A percentile compares a stretch with the other conserved stretches of the same genome.
phyloP scores from a whole-genome alignment of 2,888 invertebrate genomes.

The Opisthograptis luteolata region DNA sequence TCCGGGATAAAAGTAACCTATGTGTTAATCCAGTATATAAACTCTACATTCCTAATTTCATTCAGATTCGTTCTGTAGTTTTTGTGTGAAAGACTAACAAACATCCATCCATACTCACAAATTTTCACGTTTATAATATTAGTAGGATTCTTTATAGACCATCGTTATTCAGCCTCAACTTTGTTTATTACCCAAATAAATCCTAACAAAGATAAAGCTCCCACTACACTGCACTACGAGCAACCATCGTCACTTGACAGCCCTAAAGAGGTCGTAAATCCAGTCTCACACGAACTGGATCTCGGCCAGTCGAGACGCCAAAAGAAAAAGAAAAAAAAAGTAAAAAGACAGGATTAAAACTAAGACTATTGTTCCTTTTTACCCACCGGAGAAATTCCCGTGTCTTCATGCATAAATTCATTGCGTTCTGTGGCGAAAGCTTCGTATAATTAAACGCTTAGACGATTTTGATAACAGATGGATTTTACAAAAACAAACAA shows the following conservation, averaged over 20 bases:
- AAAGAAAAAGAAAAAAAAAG: slow-evolving; percentile 55
- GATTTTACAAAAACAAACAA: slow-evolving; percentile 17
- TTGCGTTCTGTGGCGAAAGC: slow-evolving; percentile 65
- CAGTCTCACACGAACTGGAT: slow-evolving; percentile 72
- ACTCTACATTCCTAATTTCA: too few relatives aligned
- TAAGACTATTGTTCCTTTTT: slow-evolving; percentile 82
- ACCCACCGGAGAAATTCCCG: slow-evolving; percentile 68
- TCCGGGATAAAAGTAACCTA: too few relatives aligned
- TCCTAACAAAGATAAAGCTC: slow-evolving; percentile 25
- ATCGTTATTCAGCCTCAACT: slow-evolving; percentile 1
- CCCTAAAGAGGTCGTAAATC: slow-evolving; percentile 60
- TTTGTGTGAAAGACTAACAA: too few relatives aligned
- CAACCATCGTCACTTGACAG: slow-evolving; percentile 38
- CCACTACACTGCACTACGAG: slow-evolving; percentile 19
- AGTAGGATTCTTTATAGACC: too few relatives aligned
- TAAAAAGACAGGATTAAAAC: slow-evolving; percentile 71
- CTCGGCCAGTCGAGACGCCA: slow-evolving; percentile 46
- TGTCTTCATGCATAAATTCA: slow-evolving; percentile 82
- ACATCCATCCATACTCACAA: too few relatives aligned
- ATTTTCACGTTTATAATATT: too few relatives aligned
- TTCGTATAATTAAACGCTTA: slow-evolving; percentile 71
- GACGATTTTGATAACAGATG: slow-evolving; percentile 26
- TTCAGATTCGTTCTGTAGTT: too few relatives aligned
- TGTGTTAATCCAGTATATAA: too few relatives aligned
- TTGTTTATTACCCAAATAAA: slow-evolving; percentile 21